phyloP scores from a whole-genome alignment of 1,140 invertebrate genomes.

The Zaprionus kolodkinae region DNA sequence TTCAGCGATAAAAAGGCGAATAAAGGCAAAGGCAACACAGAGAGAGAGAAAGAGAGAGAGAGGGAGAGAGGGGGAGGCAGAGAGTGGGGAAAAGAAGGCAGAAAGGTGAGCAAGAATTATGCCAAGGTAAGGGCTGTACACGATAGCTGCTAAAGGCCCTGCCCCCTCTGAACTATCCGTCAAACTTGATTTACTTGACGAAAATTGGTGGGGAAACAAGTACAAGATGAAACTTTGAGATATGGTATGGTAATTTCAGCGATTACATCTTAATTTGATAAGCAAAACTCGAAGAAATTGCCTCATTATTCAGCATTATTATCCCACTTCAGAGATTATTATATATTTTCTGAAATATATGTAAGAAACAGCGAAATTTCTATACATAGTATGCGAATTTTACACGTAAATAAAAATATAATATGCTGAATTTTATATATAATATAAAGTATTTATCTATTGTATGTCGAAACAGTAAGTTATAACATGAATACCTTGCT shows the following conservation, averaged over 20 bases:
- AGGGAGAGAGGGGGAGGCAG: background rate
- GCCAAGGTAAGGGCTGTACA: conserved; percentile 53
- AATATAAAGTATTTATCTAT: no score
- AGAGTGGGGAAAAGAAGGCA: background rate
- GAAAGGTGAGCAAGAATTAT: conserved; percentile 51
- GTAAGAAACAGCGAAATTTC: background rate
- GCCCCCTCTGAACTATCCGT: background rate
- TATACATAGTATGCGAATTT: no score
- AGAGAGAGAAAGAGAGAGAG: background rate
- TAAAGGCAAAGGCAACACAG: conserved; percentile 29
- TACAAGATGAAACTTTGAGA: background rate
- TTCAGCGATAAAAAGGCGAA: conserved; percentile 63
- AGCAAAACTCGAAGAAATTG: background rate
- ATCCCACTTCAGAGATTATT: background rate
- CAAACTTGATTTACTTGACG: background rate
- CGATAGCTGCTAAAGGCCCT: conserved; percentile 22
- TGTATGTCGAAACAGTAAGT: no score
- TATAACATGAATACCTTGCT: no score
- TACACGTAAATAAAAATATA: no score
- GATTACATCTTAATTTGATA: conserved; percentile 6
- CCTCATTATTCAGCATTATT: background rate
- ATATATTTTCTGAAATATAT: background rate
- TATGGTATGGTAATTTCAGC: background rate
- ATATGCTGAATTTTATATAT: no score
- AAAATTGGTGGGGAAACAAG: background rate